Percentiles rank a stretch among this genome's conserved stretches.
phyloP scores from a whole-genome alignment of 2,888 invertebrate species.

The Latheticus oryzae region DNA sequence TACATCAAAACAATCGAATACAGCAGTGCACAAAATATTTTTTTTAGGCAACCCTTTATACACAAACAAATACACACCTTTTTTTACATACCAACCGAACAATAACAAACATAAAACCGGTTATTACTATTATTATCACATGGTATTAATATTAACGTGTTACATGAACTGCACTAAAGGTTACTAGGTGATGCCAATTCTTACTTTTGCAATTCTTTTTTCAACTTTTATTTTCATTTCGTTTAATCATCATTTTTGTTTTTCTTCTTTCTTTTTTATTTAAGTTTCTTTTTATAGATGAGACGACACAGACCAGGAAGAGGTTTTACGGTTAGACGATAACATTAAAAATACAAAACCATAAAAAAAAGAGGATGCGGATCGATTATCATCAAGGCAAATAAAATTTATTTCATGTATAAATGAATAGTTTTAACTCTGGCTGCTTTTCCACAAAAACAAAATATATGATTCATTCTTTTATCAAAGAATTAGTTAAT shows the following conservation, averaged over 20 bases:
- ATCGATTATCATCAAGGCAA: constrained; percentile 13
- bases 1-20: too few species aligned
- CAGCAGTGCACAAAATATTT: too few species aligned
- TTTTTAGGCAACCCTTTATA: constrained; percentile 5
- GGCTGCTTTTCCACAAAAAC: not conserved
- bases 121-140: constrained; percentile 35
- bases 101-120: constrained; percentile 37
- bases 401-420: not conserved
- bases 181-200: constrained; percentile 33
- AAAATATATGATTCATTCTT: too few species aligned
- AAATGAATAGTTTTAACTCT: not conserved
- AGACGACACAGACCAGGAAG: constrained; percentile 16
- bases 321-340: constrained; percentile 4
- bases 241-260: constrained; percentile 1
- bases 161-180: constrained; percentile 40
- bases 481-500: too few species aligned
- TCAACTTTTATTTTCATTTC: constrained; percentile 27
- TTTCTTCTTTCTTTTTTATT: too few species aligned
- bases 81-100: constrained; percentile 11
- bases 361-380: constrained; percentile 13
- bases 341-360: constrained; percentile 8
- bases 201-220: constrained; percentile 1
- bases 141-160: constrained; percentile 39
- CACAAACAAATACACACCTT: not conserved
- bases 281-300: too few species aligned